These are phyloP conservation scores for Circaetus gallicus DNA, from an alignment of 2,113 vertebrate genomes.

Conservation along the genomic window DNA sequence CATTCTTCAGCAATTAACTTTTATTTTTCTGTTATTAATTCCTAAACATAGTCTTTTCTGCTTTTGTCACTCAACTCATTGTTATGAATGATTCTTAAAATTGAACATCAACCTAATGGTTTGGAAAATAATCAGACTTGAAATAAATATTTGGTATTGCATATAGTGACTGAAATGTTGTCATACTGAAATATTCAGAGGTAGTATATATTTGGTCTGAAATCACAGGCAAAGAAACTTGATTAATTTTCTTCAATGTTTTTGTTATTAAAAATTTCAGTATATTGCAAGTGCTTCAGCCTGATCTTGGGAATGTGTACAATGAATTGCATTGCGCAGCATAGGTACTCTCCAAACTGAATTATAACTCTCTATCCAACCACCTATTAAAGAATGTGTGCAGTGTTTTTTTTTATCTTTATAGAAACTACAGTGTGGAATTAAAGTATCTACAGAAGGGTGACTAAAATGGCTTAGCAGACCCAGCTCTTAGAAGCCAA, in stretches of 20 bases:
- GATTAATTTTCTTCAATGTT: background rate
- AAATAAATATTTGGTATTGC: background rate
- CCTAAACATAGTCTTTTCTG: background rate
- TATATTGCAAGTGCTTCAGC: background rate
- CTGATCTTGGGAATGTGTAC: background rate
- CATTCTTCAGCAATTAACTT: background rate
- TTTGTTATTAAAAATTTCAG: background rate
- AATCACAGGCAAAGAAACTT: background rate
- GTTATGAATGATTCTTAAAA: background rate
- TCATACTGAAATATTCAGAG: background rate
- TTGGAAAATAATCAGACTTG: background rate
- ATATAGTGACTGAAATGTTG: background rate
- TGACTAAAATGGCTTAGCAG: background rate
- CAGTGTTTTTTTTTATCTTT: background rate
- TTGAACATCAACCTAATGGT: background rate
- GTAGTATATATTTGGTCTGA: background rate
- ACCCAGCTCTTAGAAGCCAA: background rate
- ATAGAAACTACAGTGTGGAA: background rate
- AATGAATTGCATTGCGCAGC: background rate
- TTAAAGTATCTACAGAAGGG: background rate
- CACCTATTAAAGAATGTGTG: background rate
- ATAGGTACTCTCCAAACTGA: background rate
- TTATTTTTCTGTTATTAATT: background rate
- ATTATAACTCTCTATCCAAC: background rate
- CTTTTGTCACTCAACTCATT: background rate